These are phyloP conservation scores for Mongoloraphidia duomilia DNA, from an alignment of 2,888 invertebrate genomes.

Conservation along the genomic window DNA sequence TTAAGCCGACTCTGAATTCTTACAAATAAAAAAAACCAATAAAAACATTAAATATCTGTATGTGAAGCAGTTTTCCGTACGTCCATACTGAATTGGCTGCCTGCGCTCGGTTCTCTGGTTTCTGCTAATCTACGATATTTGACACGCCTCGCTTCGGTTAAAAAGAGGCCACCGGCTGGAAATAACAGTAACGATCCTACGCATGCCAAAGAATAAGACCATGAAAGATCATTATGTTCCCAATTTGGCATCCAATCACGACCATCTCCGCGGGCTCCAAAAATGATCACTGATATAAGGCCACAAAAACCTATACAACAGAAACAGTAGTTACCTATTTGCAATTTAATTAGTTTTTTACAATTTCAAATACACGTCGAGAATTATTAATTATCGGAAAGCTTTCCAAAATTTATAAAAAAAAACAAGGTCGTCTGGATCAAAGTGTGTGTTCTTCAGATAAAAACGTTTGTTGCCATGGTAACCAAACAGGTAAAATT, in stretches of 20 bases:
- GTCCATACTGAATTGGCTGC: constrained; percentile 42
- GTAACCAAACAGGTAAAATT: too few species aligned
- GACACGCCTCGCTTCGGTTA: constrained; percentile 69
- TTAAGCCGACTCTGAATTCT: not conserved
- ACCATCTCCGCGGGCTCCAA: constrained; percentile 81
- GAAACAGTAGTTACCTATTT: constrained; percentile 2
- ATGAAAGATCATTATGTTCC: constrained; percentile 88
- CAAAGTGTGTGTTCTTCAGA: too few species aligned
- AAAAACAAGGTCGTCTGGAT: too few species aligned
- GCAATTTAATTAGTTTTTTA: not conserved
- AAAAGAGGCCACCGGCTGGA: constrained; percentile 63
- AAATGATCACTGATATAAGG: constrained; percentile 69
- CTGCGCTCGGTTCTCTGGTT: constrained; percentile 45
- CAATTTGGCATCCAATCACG: constrained; percentile 93
- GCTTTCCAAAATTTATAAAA: too few species aligned
- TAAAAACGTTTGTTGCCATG: too few species aligned
- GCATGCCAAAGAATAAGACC: constrained; percentile 82
- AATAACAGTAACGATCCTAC: constrained; percentile 62
- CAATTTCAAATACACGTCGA: not conserved
- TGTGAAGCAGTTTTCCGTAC: constrained; percentile 47
- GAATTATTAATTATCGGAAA: too few species aligned
- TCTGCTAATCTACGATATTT: constrained; percentile 59
- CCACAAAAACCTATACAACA: constrained; percentile 54
- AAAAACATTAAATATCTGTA: constrained; percentile 48
- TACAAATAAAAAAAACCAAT: not conserved